Conservation (phyloP, 1,140 invertebrate genomes). For the Dreissena polymorpha region DNA sequence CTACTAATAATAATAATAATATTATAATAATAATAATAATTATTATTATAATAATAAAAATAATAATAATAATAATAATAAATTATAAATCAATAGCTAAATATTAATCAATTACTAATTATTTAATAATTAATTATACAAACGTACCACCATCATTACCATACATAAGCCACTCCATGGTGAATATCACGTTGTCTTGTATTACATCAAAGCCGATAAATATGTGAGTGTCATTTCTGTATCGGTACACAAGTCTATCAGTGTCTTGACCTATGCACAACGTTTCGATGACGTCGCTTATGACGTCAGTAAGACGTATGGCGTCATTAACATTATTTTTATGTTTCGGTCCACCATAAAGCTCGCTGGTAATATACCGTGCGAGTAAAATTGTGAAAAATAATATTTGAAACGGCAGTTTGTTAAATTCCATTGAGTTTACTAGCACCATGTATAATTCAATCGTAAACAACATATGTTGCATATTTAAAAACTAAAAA, state of each 20-base stretch:
- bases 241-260: slow-evolving; percentile 47
- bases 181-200: slow-evolving; percentile 1
- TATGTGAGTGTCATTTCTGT: slow-evolving; percentile 34
- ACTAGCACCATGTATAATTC: not conserved
- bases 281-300: not conserved
- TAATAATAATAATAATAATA: too few species aligned
- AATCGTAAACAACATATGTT: too few species aligned
- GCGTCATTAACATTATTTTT: not conserved
- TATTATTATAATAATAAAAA: too few species aligned
- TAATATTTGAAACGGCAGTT: not conserved
- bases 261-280: slow-evolving; percentile 10
- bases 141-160: not conserved
- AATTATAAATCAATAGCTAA: too few species aligned
- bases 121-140: too few species aligned
- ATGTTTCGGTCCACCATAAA: not conserved
- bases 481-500: too few species aligned
- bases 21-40: too few species aligned
- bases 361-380: not conserved
- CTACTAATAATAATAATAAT: not conserved
- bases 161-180: slow-evolving; percentile 33
- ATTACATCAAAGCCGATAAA: slow-evolving; percentile 45
- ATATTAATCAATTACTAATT: not conserved
- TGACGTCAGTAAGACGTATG: not conserved
- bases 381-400: not conserved
- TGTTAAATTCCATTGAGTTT: not conserved